phyloP scores from a whole-genome alignment of 2,797 vertebrate species.

The Salarias fasciatus region DNA sequence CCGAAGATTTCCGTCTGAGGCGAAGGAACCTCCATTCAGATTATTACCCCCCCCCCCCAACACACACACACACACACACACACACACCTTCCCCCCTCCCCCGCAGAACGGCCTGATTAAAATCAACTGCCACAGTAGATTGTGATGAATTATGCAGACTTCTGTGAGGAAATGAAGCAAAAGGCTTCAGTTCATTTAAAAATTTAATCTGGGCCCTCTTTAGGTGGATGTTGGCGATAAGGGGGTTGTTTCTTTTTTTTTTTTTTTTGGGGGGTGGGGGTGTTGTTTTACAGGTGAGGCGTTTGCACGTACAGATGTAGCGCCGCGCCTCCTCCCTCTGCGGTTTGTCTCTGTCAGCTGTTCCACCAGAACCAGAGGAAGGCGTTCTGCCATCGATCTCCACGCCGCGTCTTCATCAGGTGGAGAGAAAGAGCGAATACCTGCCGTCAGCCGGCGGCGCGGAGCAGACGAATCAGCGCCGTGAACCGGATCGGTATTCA shows the following conservation, averaged over 20 bases:
- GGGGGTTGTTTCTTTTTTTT: conserved; percentile 33
- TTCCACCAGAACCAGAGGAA: conserved; percentile 35
- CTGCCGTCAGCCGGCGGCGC: conserved; percentile 47
- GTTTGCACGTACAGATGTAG: conserved; percentile 59
- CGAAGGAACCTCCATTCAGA: conserved; percentile 51
- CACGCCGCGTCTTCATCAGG: conserved; percentile 39
- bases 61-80: no score
- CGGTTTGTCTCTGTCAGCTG: conserved; percentile 54
- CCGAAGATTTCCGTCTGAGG: conserved; percentile 54
- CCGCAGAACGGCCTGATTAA: conserved; percentile 78
- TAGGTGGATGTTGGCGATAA: conserved; percentile 67
- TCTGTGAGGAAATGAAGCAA: conserved; percentile 75
- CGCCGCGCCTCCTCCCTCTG: conserved; percentile 19
- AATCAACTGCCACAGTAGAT: conserved; percentile 72
- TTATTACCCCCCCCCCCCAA: conserved; percentile 46
- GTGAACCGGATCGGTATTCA: conserved; percentile 35
- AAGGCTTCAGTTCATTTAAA: conserved; percentile 72
- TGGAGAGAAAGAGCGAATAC: conserved; percentile 66
- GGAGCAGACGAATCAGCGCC: conserved; percentile 58
- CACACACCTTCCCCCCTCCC: conserved; percentile 30
- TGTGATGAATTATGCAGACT: conserved; percentile 83
- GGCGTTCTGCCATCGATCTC: conserved; percentile 58
- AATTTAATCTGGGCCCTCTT: conserved; percentile 70
- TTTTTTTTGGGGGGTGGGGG: conserved; percentile 12
- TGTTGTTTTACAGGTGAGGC: conserved; percentile 60